phyloP scores from a whole-genome alignment of 1,140 invertebrate genomes.

The Andricus grossulariae region DNA sequence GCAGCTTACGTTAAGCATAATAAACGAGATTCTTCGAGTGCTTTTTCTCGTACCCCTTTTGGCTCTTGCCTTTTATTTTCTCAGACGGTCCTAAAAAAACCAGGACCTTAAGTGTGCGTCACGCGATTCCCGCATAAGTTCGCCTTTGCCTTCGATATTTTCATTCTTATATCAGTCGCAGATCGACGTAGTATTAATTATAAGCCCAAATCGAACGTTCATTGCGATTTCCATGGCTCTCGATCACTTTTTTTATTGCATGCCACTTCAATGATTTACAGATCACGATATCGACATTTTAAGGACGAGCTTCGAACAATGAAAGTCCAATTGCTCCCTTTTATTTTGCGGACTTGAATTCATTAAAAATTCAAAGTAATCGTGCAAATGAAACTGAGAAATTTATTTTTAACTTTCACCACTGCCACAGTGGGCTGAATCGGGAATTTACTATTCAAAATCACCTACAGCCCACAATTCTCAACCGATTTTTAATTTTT shows the following conservation, averaged over 20 bases:
- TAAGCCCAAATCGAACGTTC: constrained; percentile 3
- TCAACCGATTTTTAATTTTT: too few relatives aligned
- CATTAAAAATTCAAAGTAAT: too few relatives aligned
- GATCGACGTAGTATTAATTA: constrained; percentile 21
- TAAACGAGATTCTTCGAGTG: constrained; percentile 60
- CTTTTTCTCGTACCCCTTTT: constrained; percentile 56
- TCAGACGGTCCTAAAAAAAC: constrained; percentile 51
- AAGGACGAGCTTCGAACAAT: too few relatives aligned
- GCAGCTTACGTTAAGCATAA: constrained; percentile 61
- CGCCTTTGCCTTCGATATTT: constrained; percentile 53
- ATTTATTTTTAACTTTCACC: too few relatives aligned
- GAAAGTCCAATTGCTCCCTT: too few relatives aligned
- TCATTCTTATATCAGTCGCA: constrained; percentile 47
- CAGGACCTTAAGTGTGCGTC: constrained; percentile 47
- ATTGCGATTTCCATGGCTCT: constrained; percentile 43
- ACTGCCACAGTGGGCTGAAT: too few relatives aligned
- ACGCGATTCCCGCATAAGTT: constrained; percentile 59
- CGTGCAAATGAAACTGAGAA: too few relatives aligned
- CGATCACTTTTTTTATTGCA: constrained; percentile 47
- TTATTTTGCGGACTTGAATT: too few relatives aligned
- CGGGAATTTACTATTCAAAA: too few relatives aligned
- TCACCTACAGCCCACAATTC: too few relatives aligned
- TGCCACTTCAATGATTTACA: neutral
- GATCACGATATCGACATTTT: neutral
- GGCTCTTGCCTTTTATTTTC: constrained; percentile 38